A percentile compares a stretch with the other conserved stretches of the same genome.
These are phyloP conservation scores for Eupristina koningsbergeri DNA, from an alignment of 1,140 invertebrate genomes.

Conservation along the genomic window DNA sequence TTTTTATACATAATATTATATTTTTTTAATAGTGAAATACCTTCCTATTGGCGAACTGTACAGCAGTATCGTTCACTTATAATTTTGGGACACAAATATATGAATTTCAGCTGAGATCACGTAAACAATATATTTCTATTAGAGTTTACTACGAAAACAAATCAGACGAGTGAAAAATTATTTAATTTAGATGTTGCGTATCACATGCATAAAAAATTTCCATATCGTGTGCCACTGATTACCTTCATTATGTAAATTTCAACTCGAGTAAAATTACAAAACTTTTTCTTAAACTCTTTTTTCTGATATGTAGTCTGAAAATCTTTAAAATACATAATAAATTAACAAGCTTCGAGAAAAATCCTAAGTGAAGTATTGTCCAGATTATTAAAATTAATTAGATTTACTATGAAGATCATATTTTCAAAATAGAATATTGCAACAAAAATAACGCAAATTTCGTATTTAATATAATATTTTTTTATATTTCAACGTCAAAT, in stretches of 20 bases:
- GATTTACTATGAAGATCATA: too few species aligned
- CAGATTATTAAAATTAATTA: too few species aligned
- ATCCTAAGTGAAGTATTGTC: too few species aligned
- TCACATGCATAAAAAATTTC: conserved; percentile 66
- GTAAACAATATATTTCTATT: conserved; percentile 55
- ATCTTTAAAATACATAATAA: background rate
- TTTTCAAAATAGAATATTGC: too few species aligned
- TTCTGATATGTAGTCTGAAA: too few species aligned
- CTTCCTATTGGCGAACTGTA: conserved; percentile 68
- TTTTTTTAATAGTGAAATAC: conserved; percentile 61
- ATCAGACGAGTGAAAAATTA: conserved; percentile 63
- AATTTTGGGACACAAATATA: conserved; percentile 59
- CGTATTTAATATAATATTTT: too few species aligned
- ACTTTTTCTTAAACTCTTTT: too few species aligned
- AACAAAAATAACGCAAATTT: too few species aligned
- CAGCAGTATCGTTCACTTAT: conserved; percentile 61
- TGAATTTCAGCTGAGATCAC: conserved; percentile 63
- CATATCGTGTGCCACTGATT: conserved; percentile 68
- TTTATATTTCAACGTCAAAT: too few species aligned
- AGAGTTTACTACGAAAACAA: conserved; percentile 61
- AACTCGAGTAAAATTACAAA: background rate
- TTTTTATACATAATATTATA: background rate
- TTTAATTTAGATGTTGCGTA: conserved; percentile 67
- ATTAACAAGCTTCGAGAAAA: too few species aligned
- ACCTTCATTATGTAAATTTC: conserved; percentile 66